These are phyloP conservation scores for Nibea albiflora DNA, from an alignment of 2,113 vertebrate genomes.

Conservation along the genomic window DNA sequence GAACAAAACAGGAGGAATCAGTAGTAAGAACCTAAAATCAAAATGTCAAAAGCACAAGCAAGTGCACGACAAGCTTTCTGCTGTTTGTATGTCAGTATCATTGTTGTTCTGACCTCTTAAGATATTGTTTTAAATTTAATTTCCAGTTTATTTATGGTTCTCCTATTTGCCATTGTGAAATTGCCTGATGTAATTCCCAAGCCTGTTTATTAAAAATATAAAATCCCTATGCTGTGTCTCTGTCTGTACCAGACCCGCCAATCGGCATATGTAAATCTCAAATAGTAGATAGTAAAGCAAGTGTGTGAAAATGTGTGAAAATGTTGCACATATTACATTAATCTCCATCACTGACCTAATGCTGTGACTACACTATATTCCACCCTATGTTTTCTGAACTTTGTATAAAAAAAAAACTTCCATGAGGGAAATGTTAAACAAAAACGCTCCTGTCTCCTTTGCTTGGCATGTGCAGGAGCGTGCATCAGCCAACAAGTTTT, in stretches of 20 bases:
- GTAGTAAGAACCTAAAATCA: not conserved
- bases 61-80: not conserved
- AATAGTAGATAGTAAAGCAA: not conserved
- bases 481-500: conserved; percentile 7
- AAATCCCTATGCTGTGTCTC: not conserved
- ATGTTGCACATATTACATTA: not conserved
- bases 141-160: not conserved
- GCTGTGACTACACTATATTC: not conserved
- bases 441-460: not conserved
- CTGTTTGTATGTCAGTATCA: not conserved
- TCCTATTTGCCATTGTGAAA: not conserved
- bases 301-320: not conserved
- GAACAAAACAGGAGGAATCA: not conserved
- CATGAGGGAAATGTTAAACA: too few species aligned
- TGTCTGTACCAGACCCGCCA: not conserved
- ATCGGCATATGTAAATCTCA: not conserved
- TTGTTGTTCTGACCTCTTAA: not conserved
- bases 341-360: not conserved
- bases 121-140: not conserved
- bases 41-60: too few species aligned
- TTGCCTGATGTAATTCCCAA: not conserved
- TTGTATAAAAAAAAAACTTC: not conserved
- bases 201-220: not conserved
- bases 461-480: not conserved
- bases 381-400: not conserved